Conservation (phyloP, 2,113 vertebrate species). For the Hippocampus guttulatus region DNA sequence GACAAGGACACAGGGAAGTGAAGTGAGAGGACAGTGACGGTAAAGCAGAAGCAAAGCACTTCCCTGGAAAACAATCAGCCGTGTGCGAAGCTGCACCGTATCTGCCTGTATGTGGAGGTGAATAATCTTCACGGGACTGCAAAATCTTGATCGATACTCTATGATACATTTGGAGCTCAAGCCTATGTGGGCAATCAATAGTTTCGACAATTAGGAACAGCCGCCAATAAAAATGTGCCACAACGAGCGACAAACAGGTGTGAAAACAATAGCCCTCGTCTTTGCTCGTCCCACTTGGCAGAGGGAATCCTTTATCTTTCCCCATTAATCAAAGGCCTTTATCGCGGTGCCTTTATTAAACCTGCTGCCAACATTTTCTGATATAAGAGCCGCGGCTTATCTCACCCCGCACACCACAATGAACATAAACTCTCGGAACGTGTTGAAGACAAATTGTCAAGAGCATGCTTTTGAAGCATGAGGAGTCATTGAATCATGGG, state of each 20-base stretch:
- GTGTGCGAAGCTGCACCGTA: too few species aligned
- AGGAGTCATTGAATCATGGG: not conserved
- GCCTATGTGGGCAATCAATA: not conserved
- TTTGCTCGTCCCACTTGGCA: not conserved
- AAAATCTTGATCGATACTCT: not conserved
- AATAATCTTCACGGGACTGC: slow-evolving; percentile 14
- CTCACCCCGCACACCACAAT: slow-evolving; percentile 21
- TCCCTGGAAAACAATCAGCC: slow-evolving; percentile 36
- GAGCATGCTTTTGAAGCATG: not conserved
- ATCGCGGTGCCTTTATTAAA: slow-evolving; percentile 41
- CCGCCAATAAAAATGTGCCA: not conserved
- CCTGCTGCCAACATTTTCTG: slow-evolving; percentile 32
- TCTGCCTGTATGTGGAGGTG: slow-evolving; percentile 6
- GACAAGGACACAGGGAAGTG: slow-evolving; percentile 40
- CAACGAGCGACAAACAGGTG: not conserved
- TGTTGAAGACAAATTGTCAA: not conserved
- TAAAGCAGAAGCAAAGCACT: slow-evolving; percentile 41
- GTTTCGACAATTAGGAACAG: not conserved
- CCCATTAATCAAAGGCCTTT: slow-evolving; percentile 41
- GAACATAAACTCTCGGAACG: not conserved
- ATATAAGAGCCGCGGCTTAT: slow-evolving; percentile 36
- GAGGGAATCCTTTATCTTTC: not conserved
- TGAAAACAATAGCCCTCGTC: not conserved
- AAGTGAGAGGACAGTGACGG: slow-evolving; percentile 30
- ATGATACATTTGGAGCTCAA: not conserved